Base-by-base conservation (phyloP, 2,888 invertebrate genomes). In the Lasioglossum leucozonium region DNA sequence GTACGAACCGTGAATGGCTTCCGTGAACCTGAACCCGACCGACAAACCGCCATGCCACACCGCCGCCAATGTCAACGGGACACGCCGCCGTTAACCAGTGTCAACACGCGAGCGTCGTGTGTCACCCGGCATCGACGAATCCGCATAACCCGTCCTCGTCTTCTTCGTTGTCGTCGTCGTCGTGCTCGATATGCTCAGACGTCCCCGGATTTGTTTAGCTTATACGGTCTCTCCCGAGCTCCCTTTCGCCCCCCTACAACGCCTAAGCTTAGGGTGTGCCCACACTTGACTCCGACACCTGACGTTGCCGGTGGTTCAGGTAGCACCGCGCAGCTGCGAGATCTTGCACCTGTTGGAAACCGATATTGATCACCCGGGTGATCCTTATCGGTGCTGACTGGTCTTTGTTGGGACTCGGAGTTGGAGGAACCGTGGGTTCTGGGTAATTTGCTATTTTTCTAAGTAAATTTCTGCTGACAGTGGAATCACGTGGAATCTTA, bases 1-100 rank as follows among this genome's bases (percentile, higher is more conserved):
- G 86, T 86, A 87, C 84, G 80, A 91, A 92, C 89, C 92, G 92
- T 92, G 92, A 92, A 93, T 92, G 92, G 91, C 92, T 93, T 93
- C 82, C 82, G 87, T 86, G 87, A 86, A 86, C 87, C 80, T 87
- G 87, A 86, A 87, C 82, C 86, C 86, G 86, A 87, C 87, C 87
- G 86, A 83, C 86, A 86, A 87, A 88, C 85, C 85, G 73, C 84
- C 86, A 51, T 51, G 87, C 81, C 85, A 72, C 82, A 73, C 75
- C 82, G 77, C 83, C 85, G 81, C 86, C 82, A 86, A 78, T 79
- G 80, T 80, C 85, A 88, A 82, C 85, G 77, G 72, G 86, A 81
- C 47, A 71, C 72, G 67, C 79, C 73, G 79, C 76, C 83, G 83
- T 75, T 81, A 86, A 80, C 80, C 79, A 84, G 55, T 79, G 83